Evolutionary conservation across 2,113 vertebrate genomes (phyloP), one percentile per base, ranked within the genome.

Genomic region (Oncorhynchus tshawytscha): DNA sequence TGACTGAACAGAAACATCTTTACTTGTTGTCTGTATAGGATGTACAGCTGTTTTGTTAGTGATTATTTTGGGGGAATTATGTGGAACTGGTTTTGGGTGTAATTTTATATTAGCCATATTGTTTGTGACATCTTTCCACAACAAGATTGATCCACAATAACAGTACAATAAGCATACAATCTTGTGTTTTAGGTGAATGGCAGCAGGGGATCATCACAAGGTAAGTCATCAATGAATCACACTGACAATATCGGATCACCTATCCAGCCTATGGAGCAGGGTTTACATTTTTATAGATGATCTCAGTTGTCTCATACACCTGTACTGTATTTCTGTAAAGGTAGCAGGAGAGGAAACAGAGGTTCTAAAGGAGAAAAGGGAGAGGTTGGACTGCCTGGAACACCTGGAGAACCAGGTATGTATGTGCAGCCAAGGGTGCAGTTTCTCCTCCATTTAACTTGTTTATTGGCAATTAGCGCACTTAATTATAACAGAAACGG

Each of bases 371-470:
- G 72, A 25, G 77, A 79, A 24, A 49, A 62, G 20, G 72, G 72
- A 62, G 48, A 54, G 9, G 9, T 59, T 31, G 72, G 72, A 31
- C 49, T 62, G 25, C 57, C 67, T 31, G 77, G 72, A 31, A 7
- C 34, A 70, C 39, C 67, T 64, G 78, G 72, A 74, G 70, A 49
- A 60, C 8, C 48, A 51, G n/a, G 67, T 54, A 68, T 9, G 59
- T 22, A 62, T n/a, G n/a, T 22, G 59, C 54, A 57, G 54, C 15
- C 15, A 20, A 1, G 59, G 59, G 59, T 20, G 5, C 59, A 62
- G n/a, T 24, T 62, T 24, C n/a, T 62, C 5, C n/a, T 62, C n/a
- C 12, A 5, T 15, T 51, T 4, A 16, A 51, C 49, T 51, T 60
- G 59, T 60, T 60, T 22, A 24, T 9, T 22, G 59, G 20, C 18